Evolutionary conservation across 30 jellyfish, hydroid and myxozoan species (phyloP), one percentile per base, ranked within the genome.

Genomic region (Aurelia coerulea): DNA sequence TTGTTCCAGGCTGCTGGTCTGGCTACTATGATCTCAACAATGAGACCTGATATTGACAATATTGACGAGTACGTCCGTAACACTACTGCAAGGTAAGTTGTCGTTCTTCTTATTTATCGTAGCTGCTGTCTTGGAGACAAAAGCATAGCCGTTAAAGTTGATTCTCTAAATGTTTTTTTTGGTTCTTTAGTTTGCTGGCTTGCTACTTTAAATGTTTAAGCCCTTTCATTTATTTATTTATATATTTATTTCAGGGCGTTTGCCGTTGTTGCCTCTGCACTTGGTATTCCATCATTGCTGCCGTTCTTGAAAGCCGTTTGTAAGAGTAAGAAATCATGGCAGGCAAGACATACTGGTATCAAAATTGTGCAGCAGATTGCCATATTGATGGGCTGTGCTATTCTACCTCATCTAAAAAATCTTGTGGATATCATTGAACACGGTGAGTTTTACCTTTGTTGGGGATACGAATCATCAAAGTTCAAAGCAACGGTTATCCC

Each of bases 301-400:
- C 99, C 99, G 14, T 96, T 96, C 89, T 89, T 96, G 75, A 96
- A 96, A 73, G 99, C 99, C 74, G 99, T 96, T 18, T 96, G 99
- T 90, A 96, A 96, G 79, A 96, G 99, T 73, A 96, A 96, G 73
- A 96, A 96, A 78, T 96, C 99, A 34, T 96, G 99, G 99, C 99
- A 96, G 67, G 99, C 99, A 62, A 95, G 99, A 37, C 99, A 96
- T 85, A 96, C 99, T 63, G 99, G 99, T 56, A 96, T 96, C 86
- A 96, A 96, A 77, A 96, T 96, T 85, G 98, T 96, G 84, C 99
- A 96, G 93, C 99, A 96, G 78, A 96, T 96, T 50, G 99, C 99
- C 63, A 96, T 96, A 65, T 83, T 96, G 83, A 89, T 96, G 99
- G 99, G 99, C 2, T 96, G 99, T 88, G 99, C 99, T 33, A 96